A percentile compares a stretch with the other conserved stretches of the same genome.
Conservation (phyloP, 2,797 vertebrate genomes). For the Euthynnus affinis region DNA sequence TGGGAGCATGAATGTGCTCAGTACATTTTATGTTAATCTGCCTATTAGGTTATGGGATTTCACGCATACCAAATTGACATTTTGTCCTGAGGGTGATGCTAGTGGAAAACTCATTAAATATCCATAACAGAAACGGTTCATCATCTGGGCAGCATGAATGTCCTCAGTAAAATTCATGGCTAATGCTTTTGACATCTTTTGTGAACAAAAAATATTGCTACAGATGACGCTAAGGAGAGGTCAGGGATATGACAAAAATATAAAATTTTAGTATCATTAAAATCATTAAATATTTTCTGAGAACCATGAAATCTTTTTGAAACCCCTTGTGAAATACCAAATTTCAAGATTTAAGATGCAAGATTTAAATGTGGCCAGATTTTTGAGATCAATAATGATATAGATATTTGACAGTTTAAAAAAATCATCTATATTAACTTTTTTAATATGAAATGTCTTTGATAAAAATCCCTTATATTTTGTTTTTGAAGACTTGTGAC, state of each 20-base stretch:
- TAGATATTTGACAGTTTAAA: too few species aligned
- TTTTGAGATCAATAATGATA: too few species aligned
- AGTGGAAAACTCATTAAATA: background rate
- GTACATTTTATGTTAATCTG: background rate
- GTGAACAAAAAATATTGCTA: background rate
- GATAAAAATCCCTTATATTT: too few species aligned
- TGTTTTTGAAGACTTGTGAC: too few species aligned
- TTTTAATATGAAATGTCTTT: too few species aligned
- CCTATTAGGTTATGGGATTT: background rate
- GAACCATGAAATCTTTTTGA: too few species aligned
- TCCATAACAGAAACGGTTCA: background rate
- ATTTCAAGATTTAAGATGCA: too few species aligned
- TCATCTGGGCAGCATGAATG: background rate
- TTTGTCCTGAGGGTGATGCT: background rate
- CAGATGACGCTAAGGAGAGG: background rate
- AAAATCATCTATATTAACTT: too few species aligned
- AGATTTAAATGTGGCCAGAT: too few species aligned
- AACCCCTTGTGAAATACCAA: too few species aligned
- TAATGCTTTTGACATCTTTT: background rate
- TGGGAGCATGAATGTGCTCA: slow-evolving; percentile 14
- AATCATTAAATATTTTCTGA: too few species aligned
- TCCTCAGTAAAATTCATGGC: background rate
- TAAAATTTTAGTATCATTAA: background rate
- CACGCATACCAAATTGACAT: background rate
- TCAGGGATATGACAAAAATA: background rate